Evolutionary conservation across 1,140 invertebrate genomes (phyloP).

Genomic region (Protaetia brevitarsis): DNA sequence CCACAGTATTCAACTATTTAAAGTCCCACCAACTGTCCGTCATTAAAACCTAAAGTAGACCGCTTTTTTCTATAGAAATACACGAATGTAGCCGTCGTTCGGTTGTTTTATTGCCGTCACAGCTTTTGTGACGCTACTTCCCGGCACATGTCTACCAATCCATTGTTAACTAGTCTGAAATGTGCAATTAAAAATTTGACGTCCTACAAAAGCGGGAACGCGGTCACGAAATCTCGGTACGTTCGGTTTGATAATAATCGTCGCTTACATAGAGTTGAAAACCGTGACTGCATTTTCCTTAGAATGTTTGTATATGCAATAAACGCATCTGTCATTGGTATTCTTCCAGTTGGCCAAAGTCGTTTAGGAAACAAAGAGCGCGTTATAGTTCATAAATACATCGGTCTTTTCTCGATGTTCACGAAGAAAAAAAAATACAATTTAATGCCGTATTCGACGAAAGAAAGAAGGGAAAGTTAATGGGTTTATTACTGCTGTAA

Average conservation of each 20-base stretch:
- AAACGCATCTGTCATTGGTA: neutral
- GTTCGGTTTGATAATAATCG: neutral
- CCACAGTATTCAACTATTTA: conserved; percentile 9
- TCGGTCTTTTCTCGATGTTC: neutral
- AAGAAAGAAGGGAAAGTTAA: neutral
- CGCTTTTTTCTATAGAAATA: conserved; percentile 15
- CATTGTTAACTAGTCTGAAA: neutral
- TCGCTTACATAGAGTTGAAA: neutral
- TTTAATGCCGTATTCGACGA: neutral
- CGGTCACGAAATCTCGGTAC: neutral
- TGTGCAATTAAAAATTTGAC: conserved; percentile 10
- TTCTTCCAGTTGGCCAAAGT: neutral
- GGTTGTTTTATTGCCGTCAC: conserved; percentile 14
- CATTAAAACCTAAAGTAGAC: conserved; percentile 21
- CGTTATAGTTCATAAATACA: conserved; percentile 11
- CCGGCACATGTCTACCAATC: neutral
- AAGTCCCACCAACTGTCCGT: conserved; percentile 19
- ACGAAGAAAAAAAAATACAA: neutral
- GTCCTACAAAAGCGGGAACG: neutral
- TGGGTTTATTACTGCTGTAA: neutral
- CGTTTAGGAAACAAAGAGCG: neutral
- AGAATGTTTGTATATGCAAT: neutral
- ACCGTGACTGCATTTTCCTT: neutral
- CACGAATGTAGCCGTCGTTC: conserved; percentile 13
- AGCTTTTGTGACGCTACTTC: neutral